phyloP scores from a whole-genome alignment of 2,113 vertebrate genomes.

The Tretioscincus oriximinensis region DNA sequence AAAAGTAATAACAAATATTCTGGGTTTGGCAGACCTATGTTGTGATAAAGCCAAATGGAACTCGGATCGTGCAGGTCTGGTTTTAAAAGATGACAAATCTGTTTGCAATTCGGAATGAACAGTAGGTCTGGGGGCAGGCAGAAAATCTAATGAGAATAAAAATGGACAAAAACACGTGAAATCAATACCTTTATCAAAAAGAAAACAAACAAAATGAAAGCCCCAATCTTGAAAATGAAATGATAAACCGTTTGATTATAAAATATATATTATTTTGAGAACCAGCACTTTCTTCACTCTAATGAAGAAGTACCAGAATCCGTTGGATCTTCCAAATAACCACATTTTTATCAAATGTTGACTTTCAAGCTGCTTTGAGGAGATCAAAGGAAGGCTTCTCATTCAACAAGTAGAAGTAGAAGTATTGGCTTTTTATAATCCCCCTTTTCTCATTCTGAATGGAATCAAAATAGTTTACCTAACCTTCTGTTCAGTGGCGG shows the following conservation, averaged over 20 bases:
- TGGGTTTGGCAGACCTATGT: neutral
- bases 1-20: neutral
- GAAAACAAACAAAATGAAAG: no score
- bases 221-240: no score
- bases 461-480: no score
- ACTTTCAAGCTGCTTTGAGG: no score
- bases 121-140: neutral
- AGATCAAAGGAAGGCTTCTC: no score
- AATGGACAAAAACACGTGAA: no score
- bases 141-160: neutral
- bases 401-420: no score
- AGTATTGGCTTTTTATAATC: no score
- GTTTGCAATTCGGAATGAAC: neutral
- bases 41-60: neutral
- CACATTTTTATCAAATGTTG: no score
- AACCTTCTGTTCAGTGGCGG: no score
- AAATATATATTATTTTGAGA: neutral
- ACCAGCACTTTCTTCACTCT: neutral
- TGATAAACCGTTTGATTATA: neutral
- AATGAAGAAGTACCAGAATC: neutral
- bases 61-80: neutral
- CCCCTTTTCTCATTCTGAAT: no score
- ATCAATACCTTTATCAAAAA: no score
- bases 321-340: neutral
- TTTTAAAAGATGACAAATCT: neutral